These are phyloP conservation scores for Atractosteus spatula DNA, from an alignment of 2,113 vertebrate genomes.

Conservation along the genomic window DNA sequence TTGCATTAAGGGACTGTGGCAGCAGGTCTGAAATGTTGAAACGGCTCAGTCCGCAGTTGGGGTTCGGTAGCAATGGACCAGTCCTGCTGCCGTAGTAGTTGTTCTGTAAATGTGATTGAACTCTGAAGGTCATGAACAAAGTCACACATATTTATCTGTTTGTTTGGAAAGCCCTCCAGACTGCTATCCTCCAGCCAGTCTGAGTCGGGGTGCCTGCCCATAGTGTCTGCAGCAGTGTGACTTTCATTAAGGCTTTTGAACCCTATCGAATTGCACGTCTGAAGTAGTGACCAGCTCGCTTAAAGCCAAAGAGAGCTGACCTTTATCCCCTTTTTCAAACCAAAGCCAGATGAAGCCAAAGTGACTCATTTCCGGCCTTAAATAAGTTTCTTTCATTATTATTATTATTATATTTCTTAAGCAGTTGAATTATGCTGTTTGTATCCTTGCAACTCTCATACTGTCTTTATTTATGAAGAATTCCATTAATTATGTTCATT, in stretches of 20 bases:
- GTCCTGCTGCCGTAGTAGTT: conserved; percentile 39
- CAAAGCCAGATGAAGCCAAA: conserved; percentile 85
- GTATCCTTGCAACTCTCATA: neutral
- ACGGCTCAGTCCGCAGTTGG: conserved; percentile 9
- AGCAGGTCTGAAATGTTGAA: conserved; percentile 18
- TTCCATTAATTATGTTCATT: conserved; percentile 59
- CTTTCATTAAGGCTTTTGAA: conserved; percentile 63
- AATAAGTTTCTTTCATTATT: conserved; percentile 63
- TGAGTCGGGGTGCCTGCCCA: conserved; percentile 34
- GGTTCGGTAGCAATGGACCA: conserved; percentile 42
- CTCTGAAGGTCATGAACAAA: conserved; percentile 62
- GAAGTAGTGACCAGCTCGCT: conserved; percentile 70
- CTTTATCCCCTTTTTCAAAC: conserved; percentile 77
- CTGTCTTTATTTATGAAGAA: conserved; percentile 30
- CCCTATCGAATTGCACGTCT: conserved; percentile 72
- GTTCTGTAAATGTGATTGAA: conserved; percentile 44
- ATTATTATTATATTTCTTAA: conserved; percentile 17
- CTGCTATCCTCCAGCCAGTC: conserved; percentile 43
- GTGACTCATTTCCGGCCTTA: conserved; percentile 82
- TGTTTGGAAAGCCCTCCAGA: conserved; percentile 48
- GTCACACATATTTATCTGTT: conserved; percentile 40
- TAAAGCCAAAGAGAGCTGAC: conserved; percentile 78
- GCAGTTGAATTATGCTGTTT: neutral
- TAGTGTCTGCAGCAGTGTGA: conserved; percentile 59
- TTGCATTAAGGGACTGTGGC: conserved; percentile 15